phyloP scores from a whole-genome alignment of 2,113 vertebrate genomes.

The Spea multiplicata region DNA sequence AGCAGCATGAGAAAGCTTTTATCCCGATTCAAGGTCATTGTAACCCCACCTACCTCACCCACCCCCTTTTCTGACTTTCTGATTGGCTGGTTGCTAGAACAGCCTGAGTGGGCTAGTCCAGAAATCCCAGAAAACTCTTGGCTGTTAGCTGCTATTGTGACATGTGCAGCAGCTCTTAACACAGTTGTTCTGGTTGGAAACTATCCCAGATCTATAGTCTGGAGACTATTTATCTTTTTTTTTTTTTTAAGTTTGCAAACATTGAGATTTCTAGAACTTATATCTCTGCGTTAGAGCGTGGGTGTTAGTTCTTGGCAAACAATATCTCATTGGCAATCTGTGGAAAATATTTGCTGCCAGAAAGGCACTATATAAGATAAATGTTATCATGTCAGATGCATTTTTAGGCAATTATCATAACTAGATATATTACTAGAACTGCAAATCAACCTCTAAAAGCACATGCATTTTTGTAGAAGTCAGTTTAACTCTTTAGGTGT shows the following conservation, averaged over 20 bases:
- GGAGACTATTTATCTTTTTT: constrained; percentile 5
- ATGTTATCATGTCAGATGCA: not conserved
- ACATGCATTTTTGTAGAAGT: too few species aligned
- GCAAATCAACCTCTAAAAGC: too few species aligned
- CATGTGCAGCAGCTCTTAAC: not conserved
- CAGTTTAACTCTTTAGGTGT: too few species aligned
- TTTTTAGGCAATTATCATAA: too few species aligned
- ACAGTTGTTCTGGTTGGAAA: constrained; percentile 17
- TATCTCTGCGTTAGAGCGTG: not conserved
- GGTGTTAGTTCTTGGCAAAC: not conserved
- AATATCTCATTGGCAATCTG: not conserved
- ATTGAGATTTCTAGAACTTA: not conserved
- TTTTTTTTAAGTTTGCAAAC: not conserved
- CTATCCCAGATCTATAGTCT: not conserved
- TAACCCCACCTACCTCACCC: constrained; percentile 37
- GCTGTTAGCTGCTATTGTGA: constrained; percentile 37
- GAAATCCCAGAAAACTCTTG: not conserved
- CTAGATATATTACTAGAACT: too few species aligned
- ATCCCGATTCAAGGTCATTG: constrained; percentile 37
- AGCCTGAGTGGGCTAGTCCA: constrained; percentile 29
- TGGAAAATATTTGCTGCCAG: not conserved
- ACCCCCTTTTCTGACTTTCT: constrained; percentile 29
- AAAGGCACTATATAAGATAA: not conserved
- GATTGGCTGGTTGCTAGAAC: constrained; percentile 18
- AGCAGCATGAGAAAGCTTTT: constrained; percentile 14